phyloP scores from a whole-genome alignment of 2,888 invertebrate genomes.

The Dynastes grantii region DNA sequence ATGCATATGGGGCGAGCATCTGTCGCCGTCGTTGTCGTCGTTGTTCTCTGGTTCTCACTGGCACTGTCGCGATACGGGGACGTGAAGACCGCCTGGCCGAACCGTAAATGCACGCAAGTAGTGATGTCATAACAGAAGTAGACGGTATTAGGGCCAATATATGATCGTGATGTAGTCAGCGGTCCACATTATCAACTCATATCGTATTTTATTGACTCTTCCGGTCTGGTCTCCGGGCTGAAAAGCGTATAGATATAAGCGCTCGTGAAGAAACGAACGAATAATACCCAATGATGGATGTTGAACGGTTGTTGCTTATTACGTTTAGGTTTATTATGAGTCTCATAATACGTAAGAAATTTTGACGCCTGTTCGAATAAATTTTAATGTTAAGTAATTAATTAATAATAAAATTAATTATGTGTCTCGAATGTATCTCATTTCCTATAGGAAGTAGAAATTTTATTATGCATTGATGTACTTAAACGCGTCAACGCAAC shows the following conservation, averaged over 20 bases:
- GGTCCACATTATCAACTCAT: constrained; percentile 36
- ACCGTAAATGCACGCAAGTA: background rate
- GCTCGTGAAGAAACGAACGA: background rate
- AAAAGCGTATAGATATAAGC: background rate
- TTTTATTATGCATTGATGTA: no score
- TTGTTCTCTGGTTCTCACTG: background rate
- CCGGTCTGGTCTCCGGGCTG: constrained; percentile 19
- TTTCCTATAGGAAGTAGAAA: no score
- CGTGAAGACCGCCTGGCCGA: background rate
- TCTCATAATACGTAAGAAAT: no score
- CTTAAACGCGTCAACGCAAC: no score
- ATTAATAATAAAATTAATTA: no score
- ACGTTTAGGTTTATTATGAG: no score
- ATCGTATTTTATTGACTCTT: constrained; percentile 44
- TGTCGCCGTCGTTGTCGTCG: constrained; percentile 4
- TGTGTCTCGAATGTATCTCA: no score
- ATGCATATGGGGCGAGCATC: constrained; percentile 23
- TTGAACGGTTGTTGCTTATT: background rate
- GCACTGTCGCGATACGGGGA: background rate
- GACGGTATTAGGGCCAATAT: constrained; percentile 42
- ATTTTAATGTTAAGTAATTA: no score
- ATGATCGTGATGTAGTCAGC: constrained; percentile 13
- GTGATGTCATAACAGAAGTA: constrained; percentile 32
- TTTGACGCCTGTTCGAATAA: no score
- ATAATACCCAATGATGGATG: background rate